Conservation (phyloP, 2,113 vertebrate species). For the Triplophysa rosa region DNA sequence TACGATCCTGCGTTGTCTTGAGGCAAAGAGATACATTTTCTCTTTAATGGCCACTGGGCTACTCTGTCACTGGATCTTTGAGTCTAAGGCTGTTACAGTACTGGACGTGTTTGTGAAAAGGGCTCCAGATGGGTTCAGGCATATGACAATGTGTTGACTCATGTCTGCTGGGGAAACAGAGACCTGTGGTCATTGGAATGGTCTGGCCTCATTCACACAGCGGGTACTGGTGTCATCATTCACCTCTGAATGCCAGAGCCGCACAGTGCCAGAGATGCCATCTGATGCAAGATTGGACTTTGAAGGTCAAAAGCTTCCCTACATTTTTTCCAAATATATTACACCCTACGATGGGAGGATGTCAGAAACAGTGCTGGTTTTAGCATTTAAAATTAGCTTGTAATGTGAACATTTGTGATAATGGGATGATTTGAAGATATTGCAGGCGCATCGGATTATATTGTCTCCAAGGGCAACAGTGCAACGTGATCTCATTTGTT, state of each 20-base stretch:
- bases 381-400: neutral
- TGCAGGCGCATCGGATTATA: neutral
- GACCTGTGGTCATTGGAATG: constrained; percentile 28
- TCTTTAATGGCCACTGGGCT: neutral
- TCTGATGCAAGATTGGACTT: constrained; percentile 28
- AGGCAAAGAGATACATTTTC: constrained; percentile 11
- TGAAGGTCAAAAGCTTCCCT: constrained; percentile 12
- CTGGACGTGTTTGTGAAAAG: constrained; percentile 31
- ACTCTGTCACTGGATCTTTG: constrained; percentile 22
- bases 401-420: neutral
- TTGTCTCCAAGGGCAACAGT: no score
- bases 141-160: constrained; percentile 40
- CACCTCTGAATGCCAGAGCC: constrained; percentile 4
- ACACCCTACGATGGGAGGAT: neutral
- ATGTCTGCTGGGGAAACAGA: constrained; percentile 34
- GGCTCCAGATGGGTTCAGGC: constrained; percentile 28
- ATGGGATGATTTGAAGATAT: neutral
- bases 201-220: constrained; percentile 30
- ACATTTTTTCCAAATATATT: constrained; percentile 2
- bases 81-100: constrained; percentile 16
- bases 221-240: constrained; percentile 33
- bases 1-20: neutral
- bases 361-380: neutral
- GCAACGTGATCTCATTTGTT: neutral
- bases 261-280: neutral